Conservation (phyloP, 2,113 vertebrate species). For the Corythoichthys intestinalis region DNA sequence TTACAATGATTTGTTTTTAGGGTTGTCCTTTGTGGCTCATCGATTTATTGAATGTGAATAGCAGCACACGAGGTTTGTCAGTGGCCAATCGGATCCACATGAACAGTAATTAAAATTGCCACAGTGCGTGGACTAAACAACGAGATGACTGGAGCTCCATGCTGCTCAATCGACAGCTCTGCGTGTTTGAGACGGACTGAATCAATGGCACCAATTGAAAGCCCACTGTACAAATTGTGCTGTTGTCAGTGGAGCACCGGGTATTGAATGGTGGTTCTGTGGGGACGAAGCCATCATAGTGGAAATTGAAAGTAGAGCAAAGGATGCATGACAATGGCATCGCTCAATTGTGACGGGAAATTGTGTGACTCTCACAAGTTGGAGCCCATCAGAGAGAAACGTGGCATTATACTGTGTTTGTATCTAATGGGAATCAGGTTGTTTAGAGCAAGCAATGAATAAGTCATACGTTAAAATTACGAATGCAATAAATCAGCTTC, state of each 20-base stretch:
- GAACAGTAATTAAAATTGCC: not conserved
- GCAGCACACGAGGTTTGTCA: slow-evolving; percentile 2
- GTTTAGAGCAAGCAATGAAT: not conserved
- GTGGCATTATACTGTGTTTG: not conserved
- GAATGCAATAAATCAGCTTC: not conserved
- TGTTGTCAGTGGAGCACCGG: slow-evolving; percentile 21
- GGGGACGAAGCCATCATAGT: slow-evolving; percentile 16
- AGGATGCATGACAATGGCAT: slow-evolving; percentile 10
- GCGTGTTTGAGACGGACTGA: slow-evolving; percentile 11
- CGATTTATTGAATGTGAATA: not conserved
- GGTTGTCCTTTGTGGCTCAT: slow-evolving; percentile 13
- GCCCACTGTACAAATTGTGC: slow-evolving; percentile 13
- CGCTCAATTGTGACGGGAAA: slow-evolving; percentile 2
- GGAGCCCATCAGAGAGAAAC: slow-evolving; percentile 8
- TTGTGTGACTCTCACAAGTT: slow-evolving; percentile 11
- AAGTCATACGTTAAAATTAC: not conserved
- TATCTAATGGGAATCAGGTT: not conserved
- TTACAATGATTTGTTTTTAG: not conserved
- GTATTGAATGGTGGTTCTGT: slow-evolving; percentile 34
- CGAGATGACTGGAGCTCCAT: not conserved
- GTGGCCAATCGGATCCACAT: slow-evolving; percentile 3
- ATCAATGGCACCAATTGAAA: slow-evolving; percentile 39
- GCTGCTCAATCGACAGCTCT: not conserved
- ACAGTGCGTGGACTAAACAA: slow-evolving; percentile 4
- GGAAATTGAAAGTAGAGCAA: slow-evolving; percentile 26